Conservation (phyloP, 2,888 invertebrate species). For the Orchestes rusci region DNA sequence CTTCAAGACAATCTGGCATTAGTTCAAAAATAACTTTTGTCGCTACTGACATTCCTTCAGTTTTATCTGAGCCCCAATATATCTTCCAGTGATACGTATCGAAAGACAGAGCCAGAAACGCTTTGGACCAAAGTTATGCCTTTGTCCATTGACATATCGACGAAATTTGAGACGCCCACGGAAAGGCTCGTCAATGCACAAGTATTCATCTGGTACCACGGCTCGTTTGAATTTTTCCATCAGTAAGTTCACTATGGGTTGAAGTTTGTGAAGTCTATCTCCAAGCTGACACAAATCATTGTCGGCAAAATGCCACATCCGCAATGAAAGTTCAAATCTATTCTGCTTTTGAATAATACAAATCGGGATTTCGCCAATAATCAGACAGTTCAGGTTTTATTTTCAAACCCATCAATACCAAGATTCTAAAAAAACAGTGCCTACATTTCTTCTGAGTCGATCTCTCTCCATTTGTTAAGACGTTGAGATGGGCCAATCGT, state of each 20-base stretch:
- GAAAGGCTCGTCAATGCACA: conserved; percentile 30
- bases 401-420: not conserved
- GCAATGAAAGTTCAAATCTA: not conserved
- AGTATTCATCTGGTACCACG: conserved; percentile 25
- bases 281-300: not conserved
- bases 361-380: not conserved
- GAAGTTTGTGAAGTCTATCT: not conserved
- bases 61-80: not conserved
- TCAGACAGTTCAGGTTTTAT: not conserved
- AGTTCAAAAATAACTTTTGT: conserved; percentile 1
- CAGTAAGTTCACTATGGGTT: conserved; percentile 8
- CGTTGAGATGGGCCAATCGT: not conserved
- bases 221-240: conserved; percentile 23
- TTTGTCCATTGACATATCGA: conserved; percentile 23
- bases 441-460: not conserved
- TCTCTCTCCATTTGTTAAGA: not conserved
- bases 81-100: not conserved
- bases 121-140: conserved; percentile 14
- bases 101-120: conserved; percentile 4
- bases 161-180: conserved; percentile 29
- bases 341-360: not conserved
- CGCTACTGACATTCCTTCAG: not conserved
- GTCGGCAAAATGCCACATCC: not conserved
- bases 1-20: conserved; percentile 1
- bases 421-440: not conserved